phyloP scores from a whole-genome alignment of 2,797 vertebrate genomes.

The Coracias cyanogaster region DNA sequence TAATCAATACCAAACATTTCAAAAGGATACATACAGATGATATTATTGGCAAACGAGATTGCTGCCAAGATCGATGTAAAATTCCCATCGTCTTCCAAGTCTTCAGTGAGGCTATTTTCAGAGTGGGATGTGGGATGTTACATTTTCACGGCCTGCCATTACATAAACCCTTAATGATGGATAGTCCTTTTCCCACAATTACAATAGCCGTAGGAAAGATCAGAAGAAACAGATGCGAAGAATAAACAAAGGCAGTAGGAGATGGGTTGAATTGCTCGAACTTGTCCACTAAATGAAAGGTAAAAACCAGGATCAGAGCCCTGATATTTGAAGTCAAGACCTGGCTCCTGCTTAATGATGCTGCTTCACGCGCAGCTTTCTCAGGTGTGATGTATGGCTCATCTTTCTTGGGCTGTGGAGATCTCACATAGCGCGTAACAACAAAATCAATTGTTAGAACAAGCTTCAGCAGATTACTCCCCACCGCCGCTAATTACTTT shows the following conservation, averaged over 20 bases:
- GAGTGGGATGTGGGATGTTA: background rate
- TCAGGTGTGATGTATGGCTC: background rate
- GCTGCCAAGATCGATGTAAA: slow-evolving; percentile 19
- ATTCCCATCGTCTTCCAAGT: background rate
- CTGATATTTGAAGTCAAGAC: background rate
- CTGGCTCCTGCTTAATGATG: background rate
- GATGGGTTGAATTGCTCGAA: background rate
- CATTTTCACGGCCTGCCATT: background rate
- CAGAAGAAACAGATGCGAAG: background rate
- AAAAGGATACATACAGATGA: slow-evolving; percentile 27
- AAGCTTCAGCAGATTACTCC: slow-evolving; percentile 1
- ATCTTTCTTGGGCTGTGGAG: background rate
- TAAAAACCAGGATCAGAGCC: background rate
- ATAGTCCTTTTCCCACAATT: background rate
- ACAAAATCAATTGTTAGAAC: slow-evolving; percentile 15
- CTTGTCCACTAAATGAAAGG: background rate
- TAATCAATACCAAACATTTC: slow-evolving; percentile 44
- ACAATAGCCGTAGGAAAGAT: background rate
- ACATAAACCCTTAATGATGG: background rate
- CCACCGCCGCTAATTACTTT: background rate
- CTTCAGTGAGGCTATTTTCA: slow-evolving; percentile 16
- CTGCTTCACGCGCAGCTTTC: background rate
- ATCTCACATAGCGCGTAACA: background rate
- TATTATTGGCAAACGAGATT: slow-evolving; percentile 10
- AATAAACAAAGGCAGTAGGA: background rate